A percentile compares a stretch with the other conserved stretches of the same genome.
Conservation (phyloP, 2,113 vertebrate genomes). For the Nymphicus hollandicus region DNA sequence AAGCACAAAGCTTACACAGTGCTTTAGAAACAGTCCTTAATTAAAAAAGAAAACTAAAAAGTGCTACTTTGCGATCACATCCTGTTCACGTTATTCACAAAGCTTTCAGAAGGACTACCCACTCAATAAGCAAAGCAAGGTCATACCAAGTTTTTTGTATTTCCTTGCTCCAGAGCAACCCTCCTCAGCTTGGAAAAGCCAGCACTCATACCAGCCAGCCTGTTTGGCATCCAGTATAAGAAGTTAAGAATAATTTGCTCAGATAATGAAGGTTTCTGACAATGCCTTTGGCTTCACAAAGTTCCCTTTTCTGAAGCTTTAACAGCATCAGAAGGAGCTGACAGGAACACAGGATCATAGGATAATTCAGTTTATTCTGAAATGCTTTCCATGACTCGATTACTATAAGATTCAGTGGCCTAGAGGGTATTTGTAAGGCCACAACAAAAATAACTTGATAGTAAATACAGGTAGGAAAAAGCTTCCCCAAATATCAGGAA, state of each 20-base stretch:
- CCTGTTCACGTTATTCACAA: constrained; percentile 10
- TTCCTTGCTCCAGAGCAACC: neutral
- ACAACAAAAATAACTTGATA: neutral
- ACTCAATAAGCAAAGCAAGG: neutral
- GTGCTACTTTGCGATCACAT: neutral
- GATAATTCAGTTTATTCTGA: neutral
- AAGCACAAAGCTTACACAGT: neutral
- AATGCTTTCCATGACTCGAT: neutral
- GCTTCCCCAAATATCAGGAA: neutral
- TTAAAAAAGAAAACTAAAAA: neutral
- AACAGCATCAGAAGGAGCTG: neutral
- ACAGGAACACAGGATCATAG: neutral
- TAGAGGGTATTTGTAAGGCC: neutral
- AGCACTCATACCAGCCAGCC: neutral
- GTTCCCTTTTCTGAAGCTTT: neutral
- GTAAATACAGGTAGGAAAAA: neutral
- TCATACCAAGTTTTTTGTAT: neutral
- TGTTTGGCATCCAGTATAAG: neutral
- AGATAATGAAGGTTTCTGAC: neutral
- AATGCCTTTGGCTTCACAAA: neutral
- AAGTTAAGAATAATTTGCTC: neutral
- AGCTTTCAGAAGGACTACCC: neutral
- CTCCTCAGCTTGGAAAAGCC: neutral
- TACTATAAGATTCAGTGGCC: neutral
- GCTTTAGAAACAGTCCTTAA: neutral